Conservation (phyloP, 2,888 invertebrate species). For the Drepana falcataria region DNA sequence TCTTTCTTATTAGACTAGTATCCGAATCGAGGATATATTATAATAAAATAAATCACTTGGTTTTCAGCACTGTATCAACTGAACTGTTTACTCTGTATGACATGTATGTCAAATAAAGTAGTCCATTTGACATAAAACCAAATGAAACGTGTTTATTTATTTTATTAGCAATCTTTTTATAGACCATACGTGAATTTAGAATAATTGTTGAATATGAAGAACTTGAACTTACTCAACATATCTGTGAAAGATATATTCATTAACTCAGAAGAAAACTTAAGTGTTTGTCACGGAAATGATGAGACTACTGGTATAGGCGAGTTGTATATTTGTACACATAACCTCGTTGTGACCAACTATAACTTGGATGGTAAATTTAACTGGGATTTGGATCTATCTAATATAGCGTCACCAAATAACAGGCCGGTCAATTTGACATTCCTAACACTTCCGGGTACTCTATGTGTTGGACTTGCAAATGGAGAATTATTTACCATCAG, state of each 20-base stretch:
- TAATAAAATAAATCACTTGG: too few relatives aligned
- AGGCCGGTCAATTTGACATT: constrained; percentile 61
- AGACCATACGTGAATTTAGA: too few relatives aligned
- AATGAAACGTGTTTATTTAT: too few relatives aligned
- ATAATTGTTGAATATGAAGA: constrained; percentile 43
- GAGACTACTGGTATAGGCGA: constrained; percentile 45
- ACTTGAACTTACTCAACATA: constrained; percentile 57
- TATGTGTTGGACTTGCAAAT: constrained; percentile 57
- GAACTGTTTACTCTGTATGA: too few relatives aligned
- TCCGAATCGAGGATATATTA: too few relatives aligned
- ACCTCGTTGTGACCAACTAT: constrained; percentile 50
- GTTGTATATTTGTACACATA: constrained; percentile 56
- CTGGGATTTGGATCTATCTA: constrained; percentile 52
- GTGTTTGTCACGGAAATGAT: constrained; percentile 52
- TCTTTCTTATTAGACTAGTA: too few relatives aligned
- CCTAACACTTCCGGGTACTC: constrained; percentile 47
- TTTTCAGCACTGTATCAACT: too few relatives aligned
- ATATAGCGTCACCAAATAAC: constrained; percentile 58
- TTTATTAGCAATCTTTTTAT: too few relatives aligned
- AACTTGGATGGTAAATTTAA: constrained; percentile 41
- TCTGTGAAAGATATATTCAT: constrained; percentile 36
- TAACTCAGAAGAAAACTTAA: constrained; percentile 30
- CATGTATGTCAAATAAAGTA: too few relatives aligned
- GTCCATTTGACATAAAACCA: too few relatives aligned
- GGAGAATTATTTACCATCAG: constrained; percentile 59